A percentile compares a stretch with the other conserved stretches of the same genome.
phyloP scores from a whole-genome alignment of 2,888 invertebrate species.

The Synergus itoensis region DNA sequence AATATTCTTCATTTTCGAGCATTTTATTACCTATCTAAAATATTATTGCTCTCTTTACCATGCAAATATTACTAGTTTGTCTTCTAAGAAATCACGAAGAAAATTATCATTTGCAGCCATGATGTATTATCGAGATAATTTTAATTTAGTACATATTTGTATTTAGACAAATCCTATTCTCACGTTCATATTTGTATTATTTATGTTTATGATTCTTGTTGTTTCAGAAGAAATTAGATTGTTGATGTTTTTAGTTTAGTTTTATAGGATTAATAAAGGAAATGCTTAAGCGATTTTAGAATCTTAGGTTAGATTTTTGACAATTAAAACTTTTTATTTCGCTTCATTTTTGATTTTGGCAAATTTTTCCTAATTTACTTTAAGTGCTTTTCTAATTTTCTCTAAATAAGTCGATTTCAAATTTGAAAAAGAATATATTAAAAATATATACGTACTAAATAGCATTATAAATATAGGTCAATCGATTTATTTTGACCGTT shows the following conservation, averaged over 20 bases:
- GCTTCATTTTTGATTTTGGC: not conserved
- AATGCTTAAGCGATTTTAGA: not conserved
- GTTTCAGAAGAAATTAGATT: not conserved
- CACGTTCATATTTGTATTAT: not conserved
- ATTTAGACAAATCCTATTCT: not conserved
- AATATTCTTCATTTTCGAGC: slow-evolving; percentile 45
- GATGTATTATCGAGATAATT: not conserved
- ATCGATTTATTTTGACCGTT: too few species aligned
- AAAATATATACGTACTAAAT: too few species aligned
- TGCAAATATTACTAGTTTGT: not conserved
- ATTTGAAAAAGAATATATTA: too few species aligned
- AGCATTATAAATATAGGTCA: too few species aligned
- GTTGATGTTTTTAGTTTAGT: not conserved
- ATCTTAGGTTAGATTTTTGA: not conserved
- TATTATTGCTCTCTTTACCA: not conserved
- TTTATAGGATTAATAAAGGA: not conserved
- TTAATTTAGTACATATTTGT: not conserved
- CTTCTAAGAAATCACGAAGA: not conserved
- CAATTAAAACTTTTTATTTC: not conserved
- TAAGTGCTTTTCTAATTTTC: too few species aligned
- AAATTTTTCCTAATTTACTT: too few species aligned
- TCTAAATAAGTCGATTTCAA: too few species aligned
- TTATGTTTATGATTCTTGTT: not conserved
- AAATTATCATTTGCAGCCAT: not conserved
- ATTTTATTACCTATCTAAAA: not conserved